Evolutionary conservation across 2,113 vertebrate species (phyloP).

Genomic region (Oncorhynchus tshawytscha): DNA sequence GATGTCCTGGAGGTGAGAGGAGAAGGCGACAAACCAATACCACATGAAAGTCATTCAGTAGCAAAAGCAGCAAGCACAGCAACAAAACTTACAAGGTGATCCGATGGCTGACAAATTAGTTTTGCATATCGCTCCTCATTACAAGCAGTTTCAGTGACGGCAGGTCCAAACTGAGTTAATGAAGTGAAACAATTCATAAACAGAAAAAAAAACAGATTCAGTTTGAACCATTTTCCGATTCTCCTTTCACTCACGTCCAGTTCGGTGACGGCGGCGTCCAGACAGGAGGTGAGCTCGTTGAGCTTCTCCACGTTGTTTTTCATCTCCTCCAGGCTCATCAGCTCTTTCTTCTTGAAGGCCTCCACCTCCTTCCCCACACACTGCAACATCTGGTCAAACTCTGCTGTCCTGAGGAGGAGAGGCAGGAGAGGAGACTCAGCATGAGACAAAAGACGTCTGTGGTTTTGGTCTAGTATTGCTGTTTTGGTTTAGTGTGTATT

Average conservation of each 20-base stretch:
- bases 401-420: slow-evolving; percentile 65
- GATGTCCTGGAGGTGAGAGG: slow-evolving; percentile 72
- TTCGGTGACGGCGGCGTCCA: slow-evolving; percentile 76
- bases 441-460: not conserved
- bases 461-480: not conserved
- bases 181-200: too few species aligned
- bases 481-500: not conserved
- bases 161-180: too few species aligned
- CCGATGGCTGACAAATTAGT: too few species aligned
- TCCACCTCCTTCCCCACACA: slow-evolving; percentile 74
- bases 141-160: too few species aligned
- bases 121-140: too few species aligned
- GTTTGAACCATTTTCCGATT: not conserved
- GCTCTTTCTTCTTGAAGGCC: slow-evolving; percentile 77
- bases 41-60: not conserved
- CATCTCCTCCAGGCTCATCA: slow-evolving; percentile 76
- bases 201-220: too few species aligned
- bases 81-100: not conserved
- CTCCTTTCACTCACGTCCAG: slow-evolving; percentile 77
- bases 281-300: slow-evolving; percentile 68
- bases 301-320: slow-evolving; percentile 81
- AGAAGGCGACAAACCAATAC: not conserved
- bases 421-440: not conserved
- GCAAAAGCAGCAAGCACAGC: slow-evolving; percentile 15
- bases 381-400: slow-evolving; percentile 74